These are phyloP conservation scores for Lasioglossum leucozonium DNA, from an alignment of 2,888 invertebrate genomes.

Conservation along the genomic window DNA sequence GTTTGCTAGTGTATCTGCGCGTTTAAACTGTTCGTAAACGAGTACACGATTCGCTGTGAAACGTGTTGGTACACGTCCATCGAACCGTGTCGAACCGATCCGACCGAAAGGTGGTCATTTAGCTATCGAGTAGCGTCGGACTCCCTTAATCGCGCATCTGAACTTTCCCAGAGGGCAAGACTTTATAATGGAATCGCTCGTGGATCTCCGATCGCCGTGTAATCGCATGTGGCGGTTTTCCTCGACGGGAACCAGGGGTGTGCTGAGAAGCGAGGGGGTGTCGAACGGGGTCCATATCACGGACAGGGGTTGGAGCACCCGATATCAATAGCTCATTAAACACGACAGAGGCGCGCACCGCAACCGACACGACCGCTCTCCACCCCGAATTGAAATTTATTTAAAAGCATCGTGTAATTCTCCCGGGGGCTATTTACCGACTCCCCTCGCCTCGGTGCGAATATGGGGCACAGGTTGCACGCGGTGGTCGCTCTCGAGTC, in stretches of 20 bases:
- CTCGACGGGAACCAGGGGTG: slow-evolving; percentile 38
- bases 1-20: not conserved
- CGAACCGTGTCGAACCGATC: slow-evolving; percentile 26
- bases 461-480: slow-evolving; percentile 80
- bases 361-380: slow-evolving; percentile 47
- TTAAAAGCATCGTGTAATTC: slow-evolving; percentile 74
- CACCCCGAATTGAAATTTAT: slow-evolving; percentile 81
- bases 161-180: slow-evolving; percentile 76
- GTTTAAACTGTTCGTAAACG: not conserved
- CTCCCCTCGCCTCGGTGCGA: slow-evolving; percentile 69
- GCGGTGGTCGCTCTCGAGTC: slow-evolving; percentile 72
- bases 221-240: slow-evolving; percentile 72
- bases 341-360: slow-evolving; percentile 67
- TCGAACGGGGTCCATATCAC: not conserved
- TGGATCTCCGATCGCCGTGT: slow-evolving; percentile 45
- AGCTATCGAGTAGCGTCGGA: not conserved
- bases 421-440: slow-evolving; percentile 24
- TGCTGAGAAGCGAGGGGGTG: slow-evolving; percentile 27
- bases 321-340: slow-evolving; percentile 85
- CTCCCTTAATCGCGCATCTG: slow-evolving; percentile 65
- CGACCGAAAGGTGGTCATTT: slow-evolving; percentile 10
- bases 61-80: not conserved
- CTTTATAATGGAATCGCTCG: slow-evolving; percentile 76
- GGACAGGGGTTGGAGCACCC: slow-evolving; percentile 51
- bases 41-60: not conserved